Conservation (phyloP, 2,888 invertebrate species). For the Drosophila ustulata region DNA sequence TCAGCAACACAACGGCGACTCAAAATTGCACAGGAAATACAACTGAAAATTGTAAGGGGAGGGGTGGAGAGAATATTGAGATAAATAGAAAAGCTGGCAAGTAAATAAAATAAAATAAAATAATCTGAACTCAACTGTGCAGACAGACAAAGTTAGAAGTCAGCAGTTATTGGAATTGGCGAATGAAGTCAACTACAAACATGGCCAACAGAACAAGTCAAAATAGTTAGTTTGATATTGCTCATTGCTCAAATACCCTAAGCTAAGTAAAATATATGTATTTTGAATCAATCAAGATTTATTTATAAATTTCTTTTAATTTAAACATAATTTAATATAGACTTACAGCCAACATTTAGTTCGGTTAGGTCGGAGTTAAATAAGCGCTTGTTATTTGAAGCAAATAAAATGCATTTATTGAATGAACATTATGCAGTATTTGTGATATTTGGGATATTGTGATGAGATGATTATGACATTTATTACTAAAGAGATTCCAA, state of each 20-base stretch:
- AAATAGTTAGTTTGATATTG: background rate
- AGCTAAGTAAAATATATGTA: background rate
- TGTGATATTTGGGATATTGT: no score
- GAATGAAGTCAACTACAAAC: conserved; percentile 59
- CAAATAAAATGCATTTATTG: no score
- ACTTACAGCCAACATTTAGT: no score
- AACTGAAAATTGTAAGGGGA: conserved; percentile 33
- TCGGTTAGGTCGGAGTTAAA: no score
- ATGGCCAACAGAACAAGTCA: conserved; percentile 17
- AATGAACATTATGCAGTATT: no score
- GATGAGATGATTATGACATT: no score
- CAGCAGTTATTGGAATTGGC: conserved; percentile 44
- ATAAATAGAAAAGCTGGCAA: conserved; percentile 34
- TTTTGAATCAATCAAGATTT: background rate
- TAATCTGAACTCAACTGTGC: conserved; percentile 28
- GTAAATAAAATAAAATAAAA: conserved; percentile 32
- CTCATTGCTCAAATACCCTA: conserved; percentile 1
- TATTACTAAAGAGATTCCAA: no score
- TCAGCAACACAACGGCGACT: conserved; percentile 34
- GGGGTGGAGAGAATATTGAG: conserved; percentile 8
- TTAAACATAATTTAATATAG: no score
- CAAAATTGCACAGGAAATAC: conserved; percentile 64
- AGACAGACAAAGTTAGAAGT: conserved; percentile 63
- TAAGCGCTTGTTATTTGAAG: no score
- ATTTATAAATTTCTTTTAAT: background rate